Evolutionary conservation across 2,888 invertebrate species (phyloP), one percentile per base, ranked within the genome.

Genomic region (Anorthoa munda): DNA sequence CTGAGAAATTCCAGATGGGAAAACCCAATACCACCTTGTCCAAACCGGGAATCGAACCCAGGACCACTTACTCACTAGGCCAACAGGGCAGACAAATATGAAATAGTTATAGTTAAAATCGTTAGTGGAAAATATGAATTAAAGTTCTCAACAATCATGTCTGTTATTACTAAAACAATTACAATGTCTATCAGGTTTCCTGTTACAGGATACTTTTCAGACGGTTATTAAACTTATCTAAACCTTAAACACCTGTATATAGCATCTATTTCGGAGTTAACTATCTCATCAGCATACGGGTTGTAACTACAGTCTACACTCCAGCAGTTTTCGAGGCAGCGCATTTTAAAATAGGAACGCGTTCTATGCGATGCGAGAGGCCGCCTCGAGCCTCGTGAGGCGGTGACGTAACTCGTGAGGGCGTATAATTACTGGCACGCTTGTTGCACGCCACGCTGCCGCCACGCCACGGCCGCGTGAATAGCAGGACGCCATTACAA

Each of bases 381-480:
- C 46, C 9, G 67, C 60, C 61, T 72, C 59, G 23, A 67, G 50
- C 11, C 60, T 48, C 80, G 66, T 39, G 66, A 67, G 74, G 66
- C 66, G 65, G 73, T 79, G 75, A 79, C 83, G 83, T 83, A 75
- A 77, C 68, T 67, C 48, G 64, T 46, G 70, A 75, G 60, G 61
- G 71, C 66, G 31, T 75, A 79, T 78, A 85, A 87, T 87, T 83
- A 82, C 76, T 45, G 31, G 68, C 67, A 58, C 69, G 82, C 71
- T 85, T 66, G 75, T 85, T 77, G 39, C 75, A 72, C 60, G 61
- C 39, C 59, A 75, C 72, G 26, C 48, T n/a, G 39, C 21, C 18
- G 48, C 55, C 11, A 64, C 63, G 56, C 21, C 46, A 51, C 46
- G 26, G 55, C n/a, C 60, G 58, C 66, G 50, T 46, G 59, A 59